These are phyloP conservation scores for Colinus virginianus DNA, from an alignment of 2,113 vertebrate genomes.

Conservation along the genomic window DNA sequence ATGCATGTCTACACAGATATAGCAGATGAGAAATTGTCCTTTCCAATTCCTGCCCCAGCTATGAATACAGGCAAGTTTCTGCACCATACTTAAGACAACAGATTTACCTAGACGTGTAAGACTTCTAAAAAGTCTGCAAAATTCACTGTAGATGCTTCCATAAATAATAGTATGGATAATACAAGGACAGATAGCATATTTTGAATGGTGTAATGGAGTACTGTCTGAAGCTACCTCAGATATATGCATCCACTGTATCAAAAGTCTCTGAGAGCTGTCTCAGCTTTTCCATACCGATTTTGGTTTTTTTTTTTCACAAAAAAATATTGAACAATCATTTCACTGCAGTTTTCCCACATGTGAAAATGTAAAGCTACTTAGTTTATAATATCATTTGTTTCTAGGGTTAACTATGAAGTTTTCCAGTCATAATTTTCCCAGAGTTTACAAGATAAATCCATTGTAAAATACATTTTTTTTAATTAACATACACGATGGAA, in stretches of 20 bases:
- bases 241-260: background rate
- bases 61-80: background rate
- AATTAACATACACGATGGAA: background rate
- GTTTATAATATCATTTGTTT: constrained; percentile 24
- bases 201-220: too few relatives aligned
- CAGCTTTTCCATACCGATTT: background rate
- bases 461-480: background rate
- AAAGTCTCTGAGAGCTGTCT: background rate
- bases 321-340: background rate
- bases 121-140: background rate
- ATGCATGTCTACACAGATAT: background rate
- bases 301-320: background rate
- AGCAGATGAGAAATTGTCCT: background rate
- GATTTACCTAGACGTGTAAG: background rate
- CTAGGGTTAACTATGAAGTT: background rate
- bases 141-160: background rate
- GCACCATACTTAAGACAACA: background rate
- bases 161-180: background rate
- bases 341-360: background rate
- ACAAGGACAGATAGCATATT: background rate
- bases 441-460: background rate
- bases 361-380: background rate
- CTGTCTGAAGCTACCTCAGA: background rate
- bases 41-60: background rate
- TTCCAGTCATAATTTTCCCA: background rate